Conservation (phyloP, 2,888 invertebrate genomes). For the Ceratothoa steindachneri region DNA sequence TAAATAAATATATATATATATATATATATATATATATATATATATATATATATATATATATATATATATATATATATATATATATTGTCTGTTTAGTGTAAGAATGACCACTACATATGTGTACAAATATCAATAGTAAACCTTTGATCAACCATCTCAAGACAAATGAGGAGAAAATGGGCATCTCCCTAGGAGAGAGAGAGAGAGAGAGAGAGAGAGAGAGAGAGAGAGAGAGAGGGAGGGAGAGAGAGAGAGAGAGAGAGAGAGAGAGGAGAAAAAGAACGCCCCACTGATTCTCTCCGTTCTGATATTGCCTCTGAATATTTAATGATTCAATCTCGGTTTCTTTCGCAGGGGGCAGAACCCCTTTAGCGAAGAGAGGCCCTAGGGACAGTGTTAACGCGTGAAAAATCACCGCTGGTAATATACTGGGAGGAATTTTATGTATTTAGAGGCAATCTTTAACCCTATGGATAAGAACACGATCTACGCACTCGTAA, state of each 20-base stretch:
- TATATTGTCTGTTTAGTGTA: too few relatives aligned
- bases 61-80: too few relatives aligned
- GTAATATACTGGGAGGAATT: background rate
- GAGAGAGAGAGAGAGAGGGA: background rate
- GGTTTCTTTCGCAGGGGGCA: background rate
- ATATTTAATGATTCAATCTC: background rate
- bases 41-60: too few relatives aligned
- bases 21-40: too few relatives aligned
- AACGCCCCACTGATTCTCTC: background rate
- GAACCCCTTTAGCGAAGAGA: background rate
- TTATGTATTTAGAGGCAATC: background rate
- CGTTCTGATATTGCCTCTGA: background rate
- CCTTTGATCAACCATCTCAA: too few relatives aligned
- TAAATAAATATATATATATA: too few relatives aligned
- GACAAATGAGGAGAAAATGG: too few relatives aligned
- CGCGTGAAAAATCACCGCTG: background rate
- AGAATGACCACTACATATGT: too few relatives aligned
- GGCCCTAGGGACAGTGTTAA: background rate
- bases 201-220: background rate
- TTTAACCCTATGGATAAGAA: background rate
- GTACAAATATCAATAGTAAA: too few relatives aligned
- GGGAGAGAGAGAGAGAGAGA: background rate
- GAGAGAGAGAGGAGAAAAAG: background rate
- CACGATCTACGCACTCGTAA: background rate
- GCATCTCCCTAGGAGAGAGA: too few relatives aligned